phyloP scores from a whole-genome alignment of 2,888 invertebrate species.

The Apamea monoglypha region DNA sequence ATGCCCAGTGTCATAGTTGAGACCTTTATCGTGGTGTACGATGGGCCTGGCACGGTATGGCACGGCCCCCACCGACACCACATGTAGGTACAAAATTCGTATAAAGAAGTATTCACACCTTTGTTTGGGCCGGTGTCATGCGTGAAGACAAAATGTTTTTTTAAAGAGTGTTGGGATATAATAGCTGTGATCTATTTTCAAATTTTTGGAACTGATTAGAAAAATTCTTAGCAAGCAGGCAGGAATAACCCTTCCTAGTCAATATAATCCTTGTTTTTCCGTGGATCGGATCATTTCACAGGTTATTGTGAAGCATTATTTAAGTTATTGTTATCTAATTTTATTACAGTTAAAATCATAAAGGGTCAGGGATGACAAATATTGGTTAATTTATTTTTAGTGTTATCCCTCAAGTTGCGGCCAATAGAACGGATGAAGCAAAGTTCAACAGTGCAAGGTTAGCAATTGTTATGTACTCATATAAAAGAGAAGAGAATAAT shows the following conservation, averaged over 20 bases:
- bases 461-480: constrained; percentile 6
- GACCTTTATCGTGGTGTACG: constrained; percentile 82
- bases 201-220: background rate
- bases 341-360: background rate
- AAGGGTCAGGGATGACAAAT: constrained; percentile 14
- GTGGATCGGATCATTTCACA: accelerated
- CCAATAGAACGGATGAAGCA: constrained; percentile 19
- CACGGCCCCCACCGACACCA: constrained; percentile 85
- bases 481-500: background rate
- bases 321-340: background rate
- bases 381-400: constrained; percentile 18
- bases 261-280: background rate
- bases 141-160: background rate
- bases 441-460: constrained; percentile 39
- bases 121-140: constrained; percentile 21
- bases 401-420: background rate
- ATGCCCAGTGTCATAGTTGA: constrained; percentile 86
- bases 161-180: background rate
- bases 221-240: too few relatives aligned
- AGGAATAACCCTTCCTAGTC: too few relatives aligned
- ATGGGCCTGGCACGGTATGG: constrained; percentile 87
- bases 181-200: background rate
- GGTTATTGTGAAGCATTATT: background rate
- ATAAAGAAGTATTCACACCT: constrained; percentile 80
- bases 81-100: constrained; percentile 80